A percentile compares a stretch with the other conserved stretches of the same genome.
Evolutionary conservation across 1,140 invertebrate species (phyloP).

Genomic region (Rhysida immarginata): DNA sequence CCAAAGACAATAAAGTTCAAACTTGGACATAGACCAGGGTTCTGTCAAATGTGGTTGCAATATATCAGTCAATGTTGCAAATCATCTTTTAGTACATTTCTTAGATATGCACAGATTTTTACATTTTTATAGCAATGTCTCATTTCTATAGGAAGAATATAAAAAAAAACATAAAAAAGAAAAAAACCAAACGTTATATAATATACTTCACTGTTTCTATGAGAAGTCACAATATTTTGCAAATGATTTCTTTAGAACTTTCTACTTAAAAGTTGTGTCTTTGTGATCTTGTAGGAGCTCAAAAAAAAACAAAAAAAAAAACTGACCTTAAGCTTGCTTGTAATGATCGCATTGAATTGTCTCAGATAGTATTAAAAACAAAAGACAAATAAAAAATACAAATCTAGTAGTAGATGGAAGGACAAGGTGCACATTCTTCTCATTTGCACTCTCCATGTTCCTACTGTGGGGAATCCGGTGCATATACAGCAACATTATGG

Average conservation of each 20-base stretch:
- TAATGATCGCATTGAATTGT: not conserved
- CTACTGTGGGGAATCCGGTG: not conserved
- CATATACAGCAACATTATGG: no score
- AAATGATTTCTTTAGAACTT: not conserved
- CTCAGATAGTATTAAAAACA: not conserved
- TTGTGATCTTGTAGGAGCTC: not conserved
- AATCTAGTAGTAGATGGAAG: no score
- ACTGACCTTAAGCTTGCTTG: not conserved
- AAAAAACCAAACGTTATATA: no score
- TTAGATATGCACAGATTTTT: conserved; percentile 3
- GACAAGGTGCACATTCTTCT: not conserved
- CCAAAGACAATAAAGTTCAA: no score
- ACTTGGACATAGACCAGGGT: no score
- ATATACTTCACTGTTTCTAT: not conserved
- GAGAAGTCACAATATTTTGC: not conserved
- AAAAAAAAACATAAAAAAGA: no score
- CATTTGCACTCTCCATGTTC: not conserved
- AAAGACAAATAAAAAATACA: not conserved
- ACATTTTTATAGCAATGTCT: conserved; percentile 4
- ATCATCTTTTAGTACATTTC: not conserved
- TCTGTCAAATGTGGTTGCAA: not conserved
- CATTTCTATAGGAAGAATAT: no score
- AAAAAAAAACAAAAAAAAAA: not conserved
- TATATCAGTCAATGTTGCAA: not conserved
- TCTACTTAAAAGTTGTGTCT: not conserved